Base-by-base conservation (phyloP, 2,888 invertebrate species). In the Papilio gigon region DNA sequence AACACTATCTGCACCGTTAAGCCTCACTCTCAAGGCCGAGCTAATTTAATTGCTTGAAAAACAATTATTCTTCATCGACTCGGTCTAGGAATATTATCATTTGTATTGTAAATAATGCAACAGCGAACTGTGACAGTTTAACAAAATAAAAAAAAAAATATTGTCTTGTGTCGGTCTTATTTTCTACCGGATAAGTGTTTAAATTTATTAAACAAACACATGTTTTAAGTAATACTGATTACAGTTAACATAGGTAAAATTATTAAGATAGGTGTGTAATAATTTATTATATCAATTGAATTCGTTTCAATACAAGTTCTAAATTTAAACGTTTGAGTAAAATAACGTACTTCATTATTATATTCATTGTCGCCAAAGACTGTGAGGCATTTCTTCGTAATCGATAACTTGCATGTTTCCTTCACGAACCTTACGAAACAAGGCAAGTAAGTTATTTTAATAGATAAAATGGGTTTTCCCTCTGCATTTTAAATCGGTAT, bases 1-100 rank as follows among this genome's bases (percentile, higher is more conserved):
- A 60, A 59, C 53, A 30, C 65, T 65, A 68, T 71, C 65, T 70
- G 42, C 37, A 67, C 59, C 56, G 62, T 42, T 17, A 60, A 70
- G 66, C 71, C 59, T 66, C 68, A 71, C 17, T 9, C 62, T 67
- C 71, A 74, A 73, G 70, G 71, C 30, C 67, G 30, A 6, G 9
- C 47, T 50, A 50, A 68, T 68, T 68, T 68, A 64, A 68, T 68
- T 65, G 40, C 65, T 42, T 60, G 64, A 68, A 60, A 64, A 53
- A 60, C 58, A 65, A 68, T 68, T 59, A 64, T 47, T 64, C 37
- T 68, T 47, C 59, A 47, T 65, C 9, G 33, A 47, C 35, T 37
- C 1, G 65, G 42, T 68, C 47, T 37, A 47, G 50, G 68, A 64
- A 64, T 37, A 64, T 64, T 64, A 60, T 66, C 27, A 14, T 27